Evolutionary conservation across 1,140 invertebrate species (phyloP).

Genomic region (Ephestia elutella): DNA sequence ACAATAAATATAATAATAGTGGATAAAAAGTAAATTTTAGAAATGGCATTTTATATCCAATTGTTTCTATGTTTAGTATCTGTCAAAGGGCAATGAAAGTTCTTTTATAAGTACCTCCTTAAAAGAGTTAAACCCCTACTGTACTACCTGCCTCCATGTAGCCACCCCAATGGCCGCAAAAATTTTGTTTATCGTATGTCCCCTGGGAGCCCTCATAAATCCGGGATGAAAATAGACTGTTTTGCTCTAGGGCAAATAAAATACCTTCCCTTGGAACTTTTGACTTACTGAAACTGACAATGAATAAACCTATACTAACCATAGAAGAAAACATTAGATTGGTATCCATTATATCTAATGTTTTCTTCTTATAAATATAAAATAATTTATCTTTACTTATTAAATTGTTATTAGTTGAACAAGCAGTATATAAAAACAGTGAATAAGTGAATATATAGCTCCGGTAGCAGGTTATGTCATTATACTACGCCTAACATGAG

Average conservation of each 20-base stretch:
- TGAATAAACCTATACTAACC: no score
- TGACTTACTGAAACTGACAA: not conserved
- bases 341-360: no score
- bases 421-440: not conserved
- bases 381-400: no score
- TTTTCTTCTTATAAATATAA: no score
- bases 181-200: not conserved
- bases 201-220: not conserved
- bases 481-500: conserved; percentile 1
- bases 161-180: not conserved
- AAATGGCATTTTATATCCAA: no score
- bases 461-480: not conserved
- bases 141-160: not conserved
- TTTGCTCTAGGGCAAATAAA: not conserved
- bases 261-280: not conserved
- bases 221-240: not conserved
- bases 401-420: no score
- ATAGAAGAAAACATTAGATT: no score
- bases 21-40: no score
- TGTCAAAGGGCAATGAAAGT: no score
- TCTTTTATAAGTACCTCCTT: no score
- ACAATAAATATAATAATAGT: no score
- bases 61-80: no score
- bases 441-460: not conserved
- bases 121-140: not conserved